Evolutionary conservation across 2,888 invertebrate species (phyloP).

Genomic region (Corythucha ciliata): DNA sequence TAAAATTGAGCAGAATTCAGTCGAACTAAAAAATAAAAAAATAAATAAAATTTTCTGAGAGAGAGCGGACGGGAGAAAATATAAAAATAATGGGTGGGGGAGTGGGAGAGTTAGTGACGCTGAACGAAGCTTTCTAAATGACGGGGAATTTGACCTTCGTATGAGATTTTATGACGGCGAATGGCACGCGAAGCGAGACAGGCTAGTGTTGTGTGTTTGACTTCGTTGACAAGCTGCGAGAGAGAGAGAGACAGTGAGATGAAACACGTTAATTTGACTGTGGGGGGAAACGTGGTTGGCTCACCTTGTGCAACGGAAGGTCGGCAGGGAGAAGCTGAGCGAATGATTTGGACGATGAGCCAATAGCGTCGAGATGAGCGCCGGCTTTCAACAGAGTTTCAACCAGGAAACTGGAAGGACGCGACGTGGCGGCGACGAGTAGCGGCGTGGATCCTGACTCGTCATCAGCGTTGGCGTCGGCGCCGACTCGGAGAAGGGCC

Average conservation of each 20-base stretch:
- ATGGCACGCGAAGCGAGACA: conserved; percentile 80
- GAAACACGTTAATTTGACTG: no score
- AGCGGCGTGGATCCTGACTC: conserved; percentile 78
- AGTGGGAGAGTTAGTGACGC: conserved; percentile 31
- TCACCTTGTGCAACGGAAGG: conserved; percentile 16
- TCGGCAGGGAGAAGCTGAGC: conserved; percentile 41
- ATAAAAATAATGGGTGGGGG: no score
- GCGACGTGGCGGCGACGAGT: conserved; percentile 66
- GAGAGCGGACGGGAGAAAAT: no score
- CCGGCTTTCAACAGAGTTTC: conserved; percentile 65
- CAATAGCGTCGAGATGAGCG: conserved; percentile 75
- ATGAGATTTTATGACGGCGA: conserved; percentile 40
- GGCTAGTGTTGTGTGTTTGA: conserved; percentile 68
- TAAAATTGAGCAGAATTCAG: no score
- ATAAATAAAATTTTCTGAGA: no score
- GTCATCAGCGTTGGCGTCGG: conserved; percentile 68
- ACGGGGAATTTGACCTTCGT: conserved; percentile 29
- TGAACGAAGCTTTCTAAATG: conserved; percentile 30
- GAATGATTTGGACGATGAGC: conserved; percentile 67
- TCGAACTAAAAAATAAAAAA: no score
- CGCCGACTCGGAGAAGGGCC: conserved; percentile 71
- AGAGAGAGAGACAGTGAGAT: no score
- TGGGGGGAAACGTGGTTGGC: no score
- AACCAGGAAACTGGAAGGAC: conserved; percentile 61
- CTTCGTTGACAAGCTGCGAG: conserved; percentile 19